Evolutionary conservation across 1,140 invertebrate species (phyloP).

Genomic region (Apocrypta bakeri): DNA sequence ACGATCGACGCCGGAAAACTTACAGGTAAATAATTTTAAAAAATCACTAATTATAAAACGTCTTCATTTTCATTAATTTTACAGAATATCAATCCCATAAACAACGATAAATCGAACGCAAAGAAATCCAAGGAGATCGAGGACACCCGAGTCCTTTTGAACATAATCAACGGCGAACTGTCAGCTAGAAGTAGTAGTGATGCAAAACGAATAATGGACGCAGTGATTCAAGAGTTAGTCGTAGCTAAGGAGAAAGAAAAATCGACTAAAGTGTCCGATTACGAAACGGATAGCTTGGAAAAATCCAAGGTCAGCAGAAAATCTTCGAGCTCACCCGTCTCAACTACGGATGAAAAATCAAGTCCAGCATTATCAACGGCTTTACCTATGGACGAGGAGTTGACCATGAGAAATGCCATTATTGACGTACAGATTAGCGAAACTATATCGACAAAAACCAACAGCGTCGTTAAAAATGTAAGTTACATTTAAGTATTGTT

Average conservation of each 20-base stretch:
- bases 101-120: not conserved
- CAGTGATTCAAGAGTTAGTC: slow-evolving; percentile 74
- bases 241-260: slow-evolving; percentile 67
- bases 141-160: slow-evolving; percentile 54
- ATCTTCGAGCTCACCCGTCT: slow-evolving; percentile 77
- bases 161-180: slow-evolving; percentile 70
- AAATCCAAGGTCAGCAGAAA: slow-evolving; percentile 73
- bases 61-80: not conserved
- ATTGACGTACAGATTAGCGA: slow-evolving; percentile 74
- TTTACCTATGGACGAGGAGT: slow-evolving; percentile 84
- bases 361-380: slow-evolving; percentile 81
- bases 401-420: slow-evolving; percentile 84
- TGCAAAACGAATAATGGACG: slow-evolving; percentile 72
- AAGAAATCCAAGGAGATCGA: not conserved
- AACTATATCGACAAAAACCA: slow-evolving; percentile 56
- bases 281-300: slow-evolving; percentile 88
- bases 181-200: slow-evolving; percentile 61
- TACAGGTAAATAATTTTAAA: slow-evolving; percentile 18
- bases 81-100: not conserved
- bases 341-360: slow-evolving; percentile 77
- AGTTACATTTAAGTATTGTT: too few relatives aligned
- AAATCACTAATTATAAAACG: not conserved
- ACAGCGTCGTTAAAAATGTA: slow-evolving; percentile 22
- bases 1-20: slow-evolving; percentile 35
- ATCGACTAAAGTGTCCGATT: slow-evolving; percentile 68